Base-by-base conservation (phyloP, 1,140 invertebrate genomes). In the Drosophila quadrilineata region DNA sequence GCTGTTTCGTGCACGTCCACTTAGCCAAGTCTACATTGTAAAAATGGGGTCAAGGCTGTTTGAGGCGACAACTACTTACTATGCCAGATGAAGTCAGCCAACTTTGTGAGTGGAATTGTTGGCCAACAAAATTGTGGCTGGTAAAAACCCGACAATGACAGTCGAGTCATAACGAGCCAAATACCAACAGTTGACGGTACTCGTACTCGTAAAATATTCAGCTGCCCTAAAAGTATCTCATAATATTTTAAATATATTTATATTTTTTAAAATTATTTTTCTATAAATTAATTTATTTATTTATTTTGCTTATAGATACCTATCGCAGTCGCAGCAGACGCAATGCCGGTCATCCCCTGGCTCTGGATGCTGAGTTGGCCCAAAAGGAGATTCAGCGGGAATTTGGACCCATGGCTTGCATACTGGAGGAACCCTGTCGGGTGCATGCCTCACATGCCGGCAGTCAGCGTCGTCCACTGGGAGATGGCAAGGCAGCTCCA, bases 391-490 rank as follows among this genome's bases (percentile, higher is more conserved):
- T 94, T 45, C 87, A 93, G 16, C 82, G 85, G 0, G 93, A 94
- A 89, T 90, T 94, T 36, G 94, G 94, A 6, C 90, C 92, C 38
- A 91, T 92, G 49, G 93, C 94, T 52, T 94, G 94, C 75, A 91
- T 94, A 64, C 93, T 93, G 63, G 93, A 93, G 50, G 92, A 92
- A 72, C 92, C 93, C 19, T 94, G 94, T 73, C 89, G 91, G 6
- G 90, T 92, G 53, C 93, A 94, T 71, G 93, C 93, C 1, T 90
- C 90, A 59, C 88, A 79, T 29, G 35, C 64, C 3, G 59, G 10
- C 9, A 54, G 75, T 3, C 89, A 84, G 60, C 73, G 88, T 8
- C 64, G 73, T 67, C 60, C 63, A 0, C 26, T 38, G 17, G 29
- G n/a, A 28, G 41, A 58, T n/a, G 58, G 59, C 36, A 80, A 64